phyloP scores from a whole-genome alignment of 2,888 invertebrate species.

The Synergus gifuensis region DNA sequence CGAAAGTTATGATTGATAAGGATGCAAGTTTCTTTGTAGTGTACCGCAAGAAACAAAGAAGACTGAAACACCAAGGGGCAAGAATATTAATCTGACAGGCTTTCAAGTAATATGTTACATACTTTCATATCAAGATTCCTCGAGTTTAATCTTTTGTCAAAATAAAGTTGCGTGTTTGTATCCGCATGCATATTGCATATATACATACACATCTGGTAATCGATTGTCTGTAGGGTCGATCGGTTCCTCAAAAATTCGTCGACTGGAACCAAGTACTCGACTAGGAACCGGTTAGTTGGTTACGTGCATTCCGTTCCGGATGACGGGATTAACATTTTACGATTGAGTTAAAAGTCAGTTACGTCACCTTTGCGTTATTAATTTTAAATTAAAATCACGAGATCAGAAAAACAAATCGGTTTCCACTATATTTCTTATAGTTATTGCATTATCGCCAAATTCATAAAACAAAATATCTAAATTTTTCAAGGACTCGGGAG shows the following conservation, averaged over 20 bases:
- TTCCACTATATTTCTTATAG: too few relatives aligned
- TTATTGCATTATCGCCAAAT: too few relatives aligned
- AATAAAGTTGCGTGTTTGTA: constrained; percentile 8
- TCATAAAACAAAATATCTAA: too few relatives aligned
- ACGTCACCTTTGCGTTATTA: constrained; percentile 64
- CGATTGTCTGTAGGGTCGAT: constrained; percentile 49
- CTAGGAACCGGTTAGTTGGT: constrained; percentile 64
- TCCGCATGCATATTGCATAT: constrained; percentile 29
- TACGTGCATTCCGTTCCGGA: constrained; percentile 60
- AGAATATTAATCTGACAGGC: constrained; percentile 37
- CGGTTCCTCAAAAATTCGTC: constrained; percentile 61
- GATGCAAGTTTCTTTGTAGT: too few relatives aligned
- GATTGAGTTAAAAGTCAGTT: constrained; percentile 57
- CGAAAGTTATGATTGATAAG: too few relatives aligned
- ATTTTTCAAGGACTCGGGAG: too few relatives aligned
- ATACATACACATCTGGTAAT: constrained; percentile 44
- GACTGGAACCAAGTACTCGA: constrained; percentile 59
- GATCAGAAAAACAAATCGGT: too few relatives aligned
- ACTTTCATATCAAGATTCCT: constrained; percentile 33
- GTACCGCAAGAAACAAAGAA: too few relatives aligned
- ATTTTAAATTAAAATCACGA: constrained; percentile 49
- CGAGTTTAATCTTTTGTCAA: neutral
- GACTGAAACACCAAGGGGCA: neutral
- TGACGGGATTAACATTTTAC: constrained; percentile 53
- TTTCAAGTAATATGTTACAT: constrained; percentile 1